phyloP scores from a whole-genome alignment of 1,140 invertebrate species.

The Glomeris maerens region DNA sequence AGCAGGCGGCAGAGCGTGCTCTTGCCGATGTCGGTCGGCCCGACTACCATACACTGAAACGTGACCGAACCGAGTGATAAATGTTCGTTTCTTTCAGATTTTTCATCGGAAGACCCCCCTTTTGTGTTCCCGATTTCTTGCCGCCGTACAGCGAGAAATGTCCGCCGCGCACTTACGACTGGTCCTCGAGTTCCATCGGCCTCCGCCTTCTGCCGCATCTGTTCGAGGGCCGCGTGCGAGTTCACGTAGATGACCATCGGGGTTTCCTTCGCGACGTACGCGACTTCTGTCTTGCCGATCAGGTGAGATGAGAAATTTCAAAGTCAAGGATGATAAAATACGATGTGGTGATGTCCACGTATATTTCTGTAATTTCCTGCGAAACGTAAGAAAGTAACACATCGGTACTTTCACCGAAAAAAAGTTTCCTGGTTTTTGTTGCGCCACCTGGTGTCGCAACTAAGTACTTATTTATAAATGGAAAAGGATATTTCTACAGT shows the following conservation, averaged over 20 bases:
- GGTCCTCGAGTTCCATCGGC: conserved; percentile 41
- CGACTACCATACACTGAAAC: conserved; percentile 64
- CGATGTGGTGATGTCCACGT: too few species aligned
- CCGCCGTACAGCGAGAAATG: not conserved
- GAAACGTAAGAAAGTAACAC: too few species aligned
- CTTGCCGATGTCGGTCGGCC: conserved; percentile 92
- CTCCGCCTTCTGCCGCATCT: conserved; percentile 61
- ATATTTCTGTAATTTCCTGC: too few species aligned
- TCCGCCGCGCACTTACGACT: conserved; percentile 14
- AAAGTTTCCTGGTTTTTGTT: too few species aligned
- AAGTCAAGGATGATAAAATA: too few species aligned
- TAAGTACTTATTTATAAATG: not conserved
- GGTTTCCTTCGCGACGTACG: conserved; percentile 87
- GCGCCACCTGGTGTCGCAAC: too few species aligned
- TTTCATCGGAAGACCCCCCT: too few species aligned
- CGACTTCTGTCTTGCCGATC: conserved; percentile 71
- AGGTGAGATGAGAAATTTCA: conserved; percentile 18
- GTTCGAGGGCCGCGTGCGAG: conserved; percentile 83
- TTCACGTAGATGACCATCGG: conserved; percentile 93
- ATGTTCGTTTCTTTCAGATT: too few species aligned
- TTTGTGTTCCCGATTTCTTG: not conserved
- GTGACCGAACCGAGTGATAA: too few species aligned
- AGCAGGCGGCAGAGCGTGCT: conserved; percentile 78
- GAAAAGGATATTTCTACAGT: conserved; percentile 44
- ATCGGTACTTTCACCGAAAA: too few species aligned